Evolutionary conservation across 2,888 invertebrate genomes (phyloP), one percentile per base, ranked within the genome.

Genomic region (Hemithea aestivaria): DNA sequence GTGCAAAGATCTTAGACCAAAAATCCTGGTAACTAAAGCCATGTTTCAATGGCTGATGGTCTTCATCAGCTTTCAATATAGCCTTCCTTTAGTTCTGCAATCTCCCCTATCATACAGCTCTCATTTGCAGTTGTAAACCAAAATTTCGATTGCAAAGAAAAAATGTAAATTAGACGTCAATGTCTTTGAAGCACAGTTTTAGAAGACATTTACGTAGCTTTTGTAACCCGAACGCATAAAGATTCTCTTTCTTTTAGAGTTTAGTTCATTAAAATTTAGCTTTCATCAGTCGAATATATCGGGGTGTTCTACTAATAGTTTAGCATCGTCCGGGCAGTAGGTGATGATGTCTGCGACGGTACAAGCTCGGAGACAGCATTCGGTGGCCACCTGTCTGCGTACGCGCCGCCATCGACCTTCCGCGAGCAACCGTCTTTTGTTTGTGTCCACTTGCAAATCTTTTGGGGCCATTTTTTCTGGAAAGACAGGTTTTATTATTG

Each of bases 321-420:
- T 71, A 0, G 80, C 68, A 29, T 78, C 72, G 7, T 70, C 59
- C 0, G 80, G 74, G 27, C 84, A 84, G 54, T 84, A 84, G 60
- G 55, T 58, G 24, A 83, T 74, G 40, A 84, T 64, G 38, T 74
- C 73, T 3, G 62, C 71, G 1, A 84, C 68, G 0, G 75, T 79
- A 42, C 84, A 84, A 1, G 81, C 52, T 1, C 52, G 53, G 5
- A 73, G 63, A 37, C 84, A 84, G 49, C 84, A 84, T 33, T 84
- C 76, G 2, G 52, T 62, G 1, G 78, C 82, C 0, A 84, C 73
- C 43, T 82, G 81, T 26, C 83, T 54, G 6, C 75, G 67, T 27
- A 74, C 62, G 22, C 84, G 71, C 20, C 58, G 56, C 73, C 73
- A 73, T 1, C 57, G 60, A 20, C 62, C 56, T 23, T 61, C 62